Conservation (phyloP, 2,113 vertebrate species). For the Urocitellus parryii region DNA sequence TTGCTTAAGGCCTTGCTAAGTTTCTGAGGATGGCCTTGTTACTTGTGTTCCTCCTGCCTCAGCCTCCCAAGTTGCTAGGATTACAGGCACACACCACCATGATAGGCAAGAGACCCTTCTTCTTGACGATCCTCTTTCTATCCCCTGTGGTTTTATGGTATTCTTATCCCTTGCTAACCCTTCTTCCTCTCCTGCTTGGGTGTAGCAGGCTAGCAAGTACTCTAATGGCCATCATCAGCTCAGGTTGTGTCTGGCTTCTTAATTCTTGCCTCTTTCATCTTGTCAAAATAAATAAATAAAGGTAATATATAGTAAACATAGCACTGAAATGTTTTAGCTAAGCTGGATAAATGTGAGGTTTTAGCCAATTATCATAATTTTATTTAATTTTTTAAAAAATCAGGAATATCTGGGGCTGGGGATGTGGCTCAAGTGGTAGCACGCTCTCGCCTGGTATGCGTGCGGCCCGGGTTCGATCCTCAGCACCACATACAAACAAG, state of each 20-base stretch:
- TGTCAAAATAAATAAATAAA: not conserved
- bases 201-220: not conserved
- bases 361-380: conserved; percentile 36
- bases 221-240: conserved; percentile 28
- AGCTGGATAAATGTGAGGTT: conserved; percentile 32
- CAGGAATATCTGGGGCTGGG: not conserved
- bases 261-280: conserved; percentile 29
- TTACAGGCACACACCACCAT: no score
- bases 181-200: not conserved
- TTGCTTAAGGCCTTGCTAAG: no score
- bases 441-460: no score
- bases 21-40: no score
- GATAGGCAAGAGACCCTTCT: not conserved
- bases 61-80: no score
- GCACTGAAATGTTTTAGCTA: not conserved
- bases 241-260: not conserved
- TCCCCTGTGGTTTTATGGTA: not conserved
- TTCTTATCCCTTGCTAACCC: not conserved
- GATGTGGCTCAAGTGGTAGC: no score
- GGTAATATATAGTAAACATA: not conserved
- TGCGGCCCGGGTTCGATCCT: no score
- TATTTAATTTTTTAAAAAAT: conserved; percentile 49
- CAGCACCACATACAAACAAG: no score
- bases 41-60: no score
- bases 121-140: not conserved